Evolutionary conservation across 2,888 invertebrate genomes (phyloP).

Genomic region (Caenorhabditis angaria): DNA sequence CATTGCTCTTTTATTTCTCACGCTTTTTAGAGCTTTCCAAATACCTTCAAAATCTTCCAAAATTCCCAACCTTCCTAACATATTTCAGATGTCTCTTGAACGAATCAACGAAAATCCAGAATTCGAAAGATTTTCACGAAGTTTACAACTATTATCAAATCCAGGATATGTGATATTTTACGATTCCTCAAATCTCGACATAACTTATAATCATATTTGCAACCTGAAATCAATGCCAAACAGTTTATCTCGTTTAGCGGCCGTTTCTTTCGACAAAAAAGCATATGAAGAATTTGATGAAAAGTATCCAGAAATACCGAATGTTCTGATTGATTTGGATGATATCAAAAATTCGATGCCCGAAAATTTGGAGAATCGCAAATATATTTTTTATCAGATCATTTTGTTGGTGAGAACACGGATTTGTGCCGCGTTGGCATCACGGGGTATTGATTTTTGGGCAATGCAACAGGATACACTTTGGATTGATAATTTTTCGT

Average conservation of each 20-base stretch:
- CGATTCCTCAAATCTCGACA: conserved; percentile 48
- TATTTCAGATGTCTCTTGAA: conserved; percentile 39
- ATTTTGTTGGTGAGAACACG: conserved; percentile 44
- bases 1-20: no score
- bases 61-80: no score
- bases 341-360: conserved; percentile 21
- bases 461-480: conserved; percentile 59
- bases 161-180: conserved; percentile 52
- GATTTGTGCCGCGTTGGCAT: conserved; percentile 43
- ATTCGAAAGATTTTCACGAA: conserved; percentile 30
- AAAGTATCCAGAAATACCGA: conserved; percentile 42
- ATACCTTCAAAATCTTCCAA: no score
- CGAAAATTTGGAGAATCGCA: conserved; percentile 42
- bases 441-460: conserved; percentile 48
- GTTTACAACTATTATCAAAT: conserved; percentile 31
- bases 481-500: conserved; percentile 52
- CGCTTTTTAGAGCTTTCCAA: no score
- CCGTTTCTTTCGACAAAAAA: conserved; percentile 42
- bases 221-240: conserved; percentile 48
- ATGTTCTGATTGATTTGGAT: conserved; percentile 43
- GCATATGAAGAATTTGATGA: conserved; percentile 29
- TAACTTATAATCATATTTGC: conserved; percentile 54
- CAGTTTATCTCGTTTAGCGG: conserved; percentile 35
- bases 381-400: conserved; percentile 53
- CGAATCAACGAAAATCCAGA: conserved; percentile 31